A percentile compares a stretch with the other conserved stretches of the same genome.
Conservation (phyloP, 2,113 vertebrate genomes). For the Miniopterus natalensis region DNA sequence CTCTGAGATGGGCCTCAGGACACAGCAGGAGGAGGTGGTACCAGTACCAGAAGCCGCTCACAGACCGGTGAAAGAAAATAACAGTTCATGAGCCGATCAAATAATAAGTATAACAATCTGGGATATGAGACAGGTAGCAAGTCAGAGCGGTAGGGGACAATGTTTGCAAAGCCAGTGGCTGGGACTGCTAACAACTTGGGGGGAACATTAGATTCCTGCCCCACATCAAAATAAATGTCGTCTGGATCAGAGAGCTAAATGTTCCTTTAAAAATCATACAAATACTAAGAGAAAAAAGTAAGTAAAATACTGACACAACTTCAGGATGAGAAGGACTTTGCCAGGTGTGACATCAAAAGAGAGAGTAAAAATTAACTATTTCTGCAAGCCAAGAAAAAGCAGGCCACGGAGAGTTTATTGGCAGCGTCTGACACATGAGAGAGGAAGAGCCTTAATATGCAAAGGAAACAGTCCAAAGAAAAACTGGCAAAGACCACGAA, state of each 20-base stretch:
- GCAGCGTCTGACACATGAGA: not conserved
- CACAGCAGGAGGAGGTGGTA: not conserved
- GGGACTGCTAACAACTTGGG: not conserved
- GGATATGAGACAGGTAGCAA: not conserved
- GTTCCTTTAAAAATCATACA: conserved; percentile 23
- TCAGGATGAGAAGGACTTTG: not conserved
- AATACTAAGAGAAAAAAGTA: not conserved
- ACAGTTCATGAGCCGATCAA: not conserved
- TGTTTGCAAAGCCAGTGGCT: conserved; percentile 7
- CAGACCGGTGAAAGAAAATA: not conserved
- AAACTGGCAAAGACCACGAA: not conserved
- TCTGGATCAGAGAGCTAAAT: not conserved
- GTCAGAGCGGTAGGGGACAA: not conserved
- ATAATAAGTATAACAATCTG: not conserved
- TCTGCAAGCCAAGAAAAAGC: not conserved
- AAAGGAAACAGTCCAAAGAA: conserved; percentile 32
- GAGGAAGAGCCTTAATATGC: not conserved
- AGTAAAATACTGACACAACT: not conserved
- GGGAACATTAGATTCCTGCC: not conserved
- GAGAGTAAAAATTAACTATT: conserved; percentile 6
- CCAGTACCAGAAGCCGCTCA: not conserved
- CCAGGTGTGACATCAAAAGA: not conserved
- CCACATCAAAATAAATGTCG: not conserved
- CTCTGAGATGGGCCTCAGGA: not conserved
- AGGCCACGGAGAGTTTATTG: not conserved